These are phyloP conservation scores for Threskiornis aethiopicus DNA, from an alignment of 2,797 vertebrate species.

Conservation along the genomic window DNA sequence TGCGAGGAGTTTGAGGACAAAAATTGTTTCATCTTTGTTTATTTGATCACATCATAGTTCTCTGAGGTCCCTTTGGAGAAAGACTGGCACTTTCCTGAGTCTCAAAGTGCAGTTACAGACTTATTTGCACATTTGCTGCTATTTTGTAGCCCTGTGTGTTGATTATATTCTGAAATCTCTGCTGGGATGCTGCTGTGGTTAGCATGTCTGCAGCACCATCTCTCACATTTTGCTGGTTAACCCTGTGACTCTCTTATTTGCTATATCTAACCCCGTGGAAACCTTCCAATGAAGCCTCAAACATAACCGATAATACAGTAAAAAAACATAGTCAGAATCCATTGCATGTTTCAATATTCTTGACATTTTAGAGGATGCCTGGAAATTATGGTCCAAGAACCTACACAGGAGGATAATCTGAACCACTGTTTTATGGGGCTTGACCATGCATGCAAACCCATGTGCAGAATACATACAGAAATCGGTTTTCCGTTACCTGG, in stretches of 20 bases:
- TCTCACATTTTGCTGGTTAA: background rate
- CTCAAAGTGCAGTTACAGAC: background rate
- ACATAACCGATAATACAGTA: fast-evolving
- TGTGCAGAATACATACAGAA: background rate
- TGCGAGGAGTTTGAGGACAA: background rate
- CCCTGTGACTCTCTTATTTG: no score
- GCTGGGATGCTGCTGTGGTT: background rate
- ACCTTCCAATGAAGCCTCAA: background rate
- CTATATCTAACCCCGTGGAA: background rate
- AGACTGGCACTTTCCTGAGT: background rate
- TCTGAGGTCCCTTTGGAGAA: background rate
- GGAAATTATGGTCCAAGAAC: background rate
- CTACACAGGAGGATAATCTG: background rate
- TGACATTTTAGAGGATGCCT: background rate
- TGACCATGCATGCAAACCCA: fast-evolving
- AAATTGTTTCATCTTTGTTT: background rate
- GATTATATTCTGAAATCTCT: background rate
- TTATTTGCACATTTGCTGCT: background rate
- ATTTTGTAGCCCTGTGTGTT: background rate
- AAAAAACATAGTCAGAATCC: background rate
- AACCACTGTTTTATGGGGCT: fast-evolving
- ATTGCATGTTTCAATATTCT: fast-evolving
- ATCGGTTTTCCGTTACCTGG: background rate
- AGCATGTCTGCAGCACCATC: background rate
- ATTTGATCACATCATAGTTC: background rate